Percentiles rank a stretch among this genome's conserved stretches.
Evolutionary conservation across 2,888 invertebrate species (phyloP).

Genomic region (Pseudolycoriella hygida): DNA sequence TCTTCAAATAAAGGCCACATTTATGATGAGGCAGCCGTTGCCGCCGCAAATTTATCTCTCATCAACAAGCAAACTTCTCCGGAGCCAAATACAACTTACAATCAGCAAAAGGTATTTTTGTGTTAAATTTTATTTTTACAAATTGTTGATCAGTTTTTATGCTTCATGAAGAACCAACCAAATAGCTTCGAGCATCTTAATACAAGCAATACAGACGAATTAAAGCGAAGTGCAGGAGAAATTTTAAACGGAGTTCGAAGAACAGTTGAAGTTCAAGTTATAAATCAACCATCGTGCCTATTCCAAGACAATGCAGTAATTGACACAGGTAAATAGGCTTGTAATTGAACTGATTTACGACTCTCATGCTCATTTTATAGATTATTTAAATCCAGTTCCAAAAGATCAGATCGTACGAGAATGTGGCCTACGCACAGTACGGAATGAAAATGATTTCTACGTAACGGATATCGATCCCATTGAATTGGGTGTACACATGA

Average conservation of each 20-base stretch:
- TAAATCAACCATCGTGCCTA: constrained; percentile 24
- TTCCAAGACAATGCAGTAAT: constrained; percentile 1
- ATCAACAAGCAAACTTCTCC: constrained; percentile 10
- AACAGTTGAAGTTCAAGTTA: constrained; percentile 40
- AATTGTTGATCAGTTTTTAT: background rate
- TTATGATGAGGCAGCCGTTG: constrained; percentile 25
- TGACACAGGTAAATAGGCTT: constrained; percentile 5
- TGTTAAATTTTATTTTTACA: background rate
- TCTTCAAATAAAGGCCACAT: constrained; percentile 1
- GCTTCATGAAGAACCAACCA: background rate
- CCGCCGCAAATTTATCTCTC: constrained; percentile 22
- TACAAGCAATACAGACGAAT: constrained; percentile 24
- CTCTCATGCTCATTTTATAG: constrained; percentile 17
- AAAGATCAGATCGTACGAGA: constrained; percentile 64
- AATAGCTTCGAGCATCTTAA: constrained; percentile 10
- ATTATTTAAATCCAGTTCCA: constrained; percentile 50
- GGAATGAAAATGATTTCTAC: constrained; percentile 16
- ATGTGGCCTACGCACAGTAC: constrained; percentile 42
- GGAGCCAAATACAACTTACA: background rate
- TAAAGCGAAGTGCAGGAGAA: constrained; percentile 39
- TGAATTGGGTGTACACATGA: constrained; percentile 28
- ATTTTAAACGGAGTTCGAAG: constrained; percentile 39
- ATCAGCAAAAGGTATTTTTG: background rate
- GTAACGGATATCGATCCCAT: constrained; percentile 29
- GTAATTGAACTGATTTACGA: background rate